Base-by-base conservation (phyloP, 2,797 vertebrate species). In the Lithobates pipiens region DNA sequence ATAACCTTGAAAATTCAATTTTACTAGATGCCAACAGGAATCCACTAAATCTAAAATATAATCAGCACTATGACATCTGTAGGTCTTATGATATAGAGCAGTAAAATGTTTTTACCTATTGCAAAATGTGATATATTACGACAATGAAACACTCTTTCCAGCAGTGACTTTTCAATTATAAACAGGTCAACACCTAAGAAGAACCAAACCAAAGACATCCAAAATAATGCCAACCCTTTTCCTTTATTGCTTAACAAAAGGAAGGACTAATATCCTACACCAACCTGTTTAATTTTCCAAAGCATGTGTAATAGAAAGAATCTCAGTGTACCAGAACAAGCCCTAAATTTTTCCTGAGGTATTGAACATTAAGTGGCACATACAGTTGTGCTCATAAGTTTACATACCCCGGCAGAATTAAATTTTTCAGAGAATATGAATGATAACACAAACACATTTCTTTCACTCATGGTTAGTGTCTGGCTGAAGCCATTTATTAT, bases 1-100 rank as follows among this genome's bases (percentile, higher is more conserved):
- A 77, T 77, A 84, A 61, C 82, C 82, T 84, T 84, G 82, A 84
- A 84, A 84, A 84, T 69, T 21, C 42, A 76, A 84, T 84, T 84
- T 78, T 68, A 78, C 68, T 65, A n/a, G 71, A 78, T 72, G 76
- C 76, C 76, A 77, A 77, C 21, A 63, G 29, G 77, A 84, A 73
- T 50, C 50, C 54, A 68, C 75, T 72, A 84, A 77, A 84, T 84
- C 76, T 84, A 27, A 77, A 77, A 81, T 71, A 84, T 78, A 84
- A 84, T 84, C 83, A 78, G 76, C 42, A 68, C 71, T 72, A 77
- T 11, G 32, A 21, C 50, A 72, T 78, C 68, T 65, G 68, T 63
- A 72, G 61, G 71, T 61, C 67, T 44, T 44, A 63, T 78, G 75
- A 84, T 84, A 84, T 78, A 84, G 68, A 72, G 34, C 25, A 61